phyloP scores from a whole-genome alignment of 1,140 invertebrate genomes.

The Yoshiicerus persimilis region DNA sequence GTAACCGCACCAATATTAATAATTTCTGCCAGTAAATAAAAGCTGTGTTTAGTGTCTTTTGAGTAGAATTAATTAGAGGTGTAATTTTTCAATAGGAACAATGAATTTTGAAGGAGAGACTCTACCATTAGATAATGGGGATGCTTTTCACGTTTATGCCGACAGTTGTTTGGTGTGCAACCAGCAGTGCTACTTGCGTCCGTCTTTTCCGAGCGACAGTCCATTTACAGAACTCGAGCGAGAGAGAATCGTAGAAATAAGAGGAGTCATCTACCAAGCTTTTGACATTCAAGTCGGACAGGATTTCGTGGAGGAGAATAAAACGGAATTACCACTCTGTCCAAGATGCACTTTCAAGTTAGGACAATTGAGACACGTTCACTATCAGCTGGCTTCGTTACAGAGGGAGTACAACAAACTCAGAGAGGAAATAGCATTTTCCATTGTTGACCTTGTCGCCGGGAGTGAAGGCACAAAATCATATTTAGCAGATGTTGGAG shows the following conservation, averaged over 20 bases:
- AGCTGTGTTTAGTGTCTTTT: too few relatives aligned
- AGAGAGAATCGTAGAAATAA: slow-evolving; percentile 12
- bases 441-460: slow-evolving; percentile 38
- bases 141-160: slow-evolving; percentile 26
- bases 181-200: slow-evolving; percentile 14
- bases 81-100: background rate
- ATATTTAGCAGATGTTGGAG: background rate
- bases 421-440: slow-evolving; percentile 34
- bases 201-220: background rate
- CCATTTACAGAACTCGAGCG: background rate
- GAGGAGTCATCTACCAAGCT: slow-evolving; percentile 32
- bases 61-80: too few relatives aligned
- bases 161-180: slow-evolving; percentile 38
- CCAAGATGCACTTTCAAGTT: slow-evolving; percentile 24
- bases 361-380: slow-evolving; percentile 32
- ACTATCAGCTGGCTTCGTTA: background rate
- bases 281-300: slow-evolving; percentile 31
- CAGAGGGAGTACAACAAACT: slow-evolving; percentile 35
- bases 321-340: slow-evolving; percentile 37
- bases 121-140: background rate
- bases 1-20: too few relatives aligned
- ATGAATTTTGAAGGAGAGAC: slow-evolving; percentile 13
- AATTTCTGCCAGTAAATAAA: too few relatives aligned
- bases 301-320: background rate
- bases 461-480: slow-evolving; percentile 12